Base-by-base conservation (phyloP, 2,113 vertebrate species). In the Spermophilus dauricus region DNA sequence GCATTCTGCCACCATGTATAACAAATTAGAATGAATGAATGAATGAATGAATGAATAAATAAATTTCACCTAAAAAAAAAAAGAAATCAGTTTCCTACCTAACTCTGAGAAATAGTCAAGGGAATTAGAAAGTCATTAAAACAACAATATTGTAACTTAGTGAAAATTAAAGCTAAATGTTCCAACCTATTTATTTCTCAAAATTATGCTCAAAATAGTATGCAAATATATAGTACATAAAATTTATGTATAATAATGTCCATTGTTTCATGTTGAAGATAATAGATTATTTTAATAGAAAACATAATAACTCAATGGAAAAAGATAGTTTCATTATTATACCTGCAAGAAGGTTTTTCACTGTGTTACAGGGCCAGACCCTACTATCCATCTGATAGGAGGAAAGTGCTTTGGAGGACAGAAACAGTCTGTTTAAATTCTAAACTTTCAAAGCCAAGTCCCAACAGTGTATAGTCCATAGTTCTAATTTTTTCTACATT, bases 181-280 rank as follows among this genome's bases (percentile, higher is more conserved):
- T 56, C 4, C 30, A 28, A 86, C 30, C 0, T 80, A 14, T 86
- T 89, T 69, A 45, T 75, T 80, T 58, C 28, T 87, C 78, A 61
- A 78, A 39, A 75, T 77, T 51, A 53, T 37, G 4, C 18, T 94
- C 48, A 90, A 93, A 97, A 85, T 87, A 67, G 8, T 20, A 95
- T 30, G 0, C 2, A 16, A 53, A 70, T 30, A 65, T 8, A 37
- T 89, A 70, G 8, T 65, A 45, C 53, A 72, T 76, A 73, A 95
- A 91, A 76, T 81, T 30, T 84, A 70, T 67, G 39, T 37, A 22
- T 61, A n/a, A 70, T 39, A 80, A 45, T 51, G 3, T 32, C 48
- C 85, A 67, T 24, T 81, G n/a, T 89, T 91, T 94, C 85, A 3
- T 16, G 86, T 93, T 94, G 78, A 95, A 93, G 34, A 93, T 82